Base-by-base conservation (phyloP, 2,113 vertebrate genomes). In the Nothocercus nigrocapillus region DNA sequence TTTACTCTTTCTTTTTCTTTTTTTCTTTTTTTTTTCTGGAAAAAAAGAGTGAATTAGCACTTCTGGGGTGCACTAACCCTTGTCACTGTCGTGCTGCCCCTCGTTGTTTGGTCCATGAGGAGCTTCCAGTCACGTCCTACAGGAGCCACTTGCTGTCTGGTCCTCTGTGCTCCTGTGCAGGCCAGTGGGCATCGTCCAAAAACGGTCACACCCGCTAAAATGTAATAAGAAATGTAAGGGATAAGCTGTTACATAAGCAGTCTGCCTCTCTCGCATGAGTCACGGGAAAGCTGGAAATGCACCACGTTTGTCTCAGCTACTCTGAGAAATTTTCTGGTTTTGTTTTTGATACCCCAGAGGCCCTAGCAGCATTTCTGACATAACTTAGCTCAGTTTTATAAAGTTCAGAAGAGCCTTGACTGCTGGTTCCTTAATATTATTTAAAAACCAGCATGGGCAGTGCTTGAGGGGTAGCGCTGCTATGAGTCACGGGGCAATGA, bases 111-210 rank as follows among this genome's bases (percentile, higher is more conserved):
- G 51, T 27, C 28, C 28, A 17, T 17, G 47, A 47, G 13, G 24
- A 51, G 7, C 24, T 56, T 18, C 54, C 54, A 8, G 54, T 16
- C 30, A 18, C 28, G 28, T 58, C 54, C 54, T 19, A 5, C 54
- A 11, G 54, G 68, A 51, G 45, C 34, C n/a, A 2, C n/a, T 72
- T 34, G n/a, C 20, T 17, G 13, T 36, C 11, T 36, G 42, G 17
- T 28, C 32, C 51, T 45, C 22, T 0, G 0, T 62, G 28, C 11
- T 42, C n/a, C 20, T 17, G 22, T 2, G 0, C 8, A 5, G 51
- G 16, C 49, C n/a, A 28, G 12, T 1, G 12, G 49, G 19, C 1
- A 0, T n/a, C 13, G 0, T 10, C 11, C 16, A 14, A 38, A 44
- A 7, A 47, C 8, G n/a, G 20, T 77, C 42, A 42, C 28, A 12